phyloP scores from a whole-genome alignment of 2,797 vertebrate species.

The Sebastes steindachneri region DNA sequence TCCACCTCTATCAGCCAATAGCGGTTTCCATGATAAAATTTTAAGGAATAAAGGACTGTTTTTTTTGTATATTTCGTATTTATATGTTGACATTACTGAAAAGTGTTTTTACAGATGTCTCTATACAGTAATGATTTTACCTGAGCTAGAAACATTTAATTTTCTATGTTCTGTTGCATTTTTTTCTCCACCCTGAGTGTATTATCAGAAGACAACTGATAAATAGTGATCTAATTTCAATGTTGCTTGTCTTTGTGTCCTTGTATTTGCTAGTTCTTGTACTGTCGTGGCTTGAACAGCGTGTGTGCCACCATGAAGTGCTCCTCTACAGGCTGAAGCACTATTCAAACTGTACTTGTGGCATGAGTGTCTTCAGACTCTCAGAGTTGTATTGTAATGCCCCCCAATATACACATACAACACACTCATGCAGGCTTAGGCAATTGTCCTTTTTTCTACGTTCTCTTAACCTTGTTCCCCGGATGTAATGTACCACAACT shows the following conservation, averaged over 20 bases:
- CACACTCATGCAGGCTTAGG: constrained; percentile 42
- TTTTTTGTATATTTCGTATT: constrained; percentile 37
- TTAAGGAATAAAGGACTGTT: constrained; percentile 42
- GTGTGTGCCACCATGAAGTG: constrained; percentile 36
- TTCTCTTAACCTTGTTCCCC: constrained; percentile 40
- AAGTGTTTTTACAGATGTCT: constrained; percentile 39
- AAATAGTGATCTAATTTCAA: constrained; percentile 36
- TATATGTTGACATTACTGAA: constrained; percentile 29
- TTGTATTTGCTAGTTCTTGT: constrained; percentile 37
- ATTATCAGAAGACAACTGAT: constrained; percentile 20
- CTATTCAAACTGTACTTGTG: constrained; percentile 58
- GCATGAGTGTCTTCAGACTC: constrained; percentile 54
- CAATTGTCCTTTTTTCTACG: constrained; percentile 55
- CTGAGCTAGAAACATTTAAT: constrained; percentile 25
- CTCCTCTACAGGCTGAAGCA: constrained; percentile 54
- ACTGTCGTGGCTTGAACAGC: constrained; percentile 33
- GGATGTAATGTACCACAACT: constrained; percentile 33
- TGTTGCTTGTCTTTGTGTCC: constrained; percentile 48
- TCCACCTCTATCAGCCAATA: constrained; percentile 24
- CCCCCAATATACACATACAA: not conserved
- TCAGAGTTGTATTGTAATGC: constrained; percentile 30
- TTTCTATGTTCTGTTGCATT: constrained; percentile 28
- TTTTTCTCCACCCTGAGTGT: constrained; percentile 17
- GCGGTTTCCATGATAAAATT: constrained; percentile 29
- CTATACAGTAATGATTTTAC: constrained; percentile 28